phyloP scores from a whole-genome alignment of 2,797 vertebrate species.

The Neoniphon sammara region DNA sequence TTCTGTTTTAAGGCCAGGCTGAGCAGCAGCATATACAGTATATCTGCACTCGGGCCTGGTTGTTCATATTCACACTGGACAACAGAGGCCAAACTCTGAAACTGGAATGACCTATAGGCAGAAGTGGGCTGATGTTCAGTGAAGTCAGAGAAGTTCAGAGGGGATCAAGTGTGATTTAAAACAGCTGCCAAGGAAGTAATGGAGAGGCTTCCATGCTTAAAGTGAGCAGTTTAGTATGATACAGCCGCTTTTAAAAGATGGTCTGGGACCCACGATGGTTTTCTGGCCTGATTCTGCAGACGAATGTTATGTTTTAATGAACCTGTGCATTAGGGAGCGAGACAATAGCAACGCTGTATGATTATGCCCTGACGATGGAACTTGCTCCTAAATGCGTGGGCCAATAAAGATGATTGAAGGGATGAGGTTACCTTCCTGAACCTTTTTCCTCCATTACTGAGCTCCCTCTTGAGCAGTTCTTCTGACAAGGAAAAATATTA shows the following conservation, averaged over 20 bases:
- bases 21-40: slow-evolving; percentile 29
- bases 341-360: too few relatives aligned
- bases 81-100: slow-evolving; percentile 57
- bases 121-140: slow-evolving; percentile 58
- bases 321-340: too few relatives aligned
- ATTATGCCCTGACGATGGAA: too few relatives aligned
- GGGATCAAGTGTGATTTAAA: slow-evolving; percentile 47
- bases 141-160: slow-evolving; percentile 61
- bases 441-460: too few relatives aligned
- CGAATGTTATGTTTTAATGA: slow-evolving; percentile 47
- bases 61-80: slow-evolving; percentile 43
- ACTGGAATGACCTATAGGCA: slow-evolving; percentile 44
- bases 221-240: slow-evolving; percentile 58
- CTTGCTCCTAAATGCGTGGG: too few relatives aligned
- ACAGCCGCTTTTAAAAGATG: slow-evolving; percentile 60
- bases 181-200: slow-evolving; percentile 55
- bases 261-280: slow-evolving; percentile 44
- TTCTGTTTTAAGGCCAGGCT: slow-evolving; percentile 62
- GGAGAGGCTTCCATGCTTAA: slow-evolving; percentile 54
- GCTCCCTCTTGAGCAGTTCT: too few relatives aligned
- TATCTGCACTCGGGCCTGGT: not conserved
- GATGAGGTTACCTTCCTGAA: too few relatives aligned
- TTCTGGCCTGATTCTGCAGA: slow-evolving; percentile 16
- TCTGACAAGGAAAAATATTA: too few relatives aligned
- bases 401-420: too few relatives aligned